Evolutionary conservation across 2,113 vertebrate genomes (phyloP).

Genomic region (Scomber japonicus): DNA sequence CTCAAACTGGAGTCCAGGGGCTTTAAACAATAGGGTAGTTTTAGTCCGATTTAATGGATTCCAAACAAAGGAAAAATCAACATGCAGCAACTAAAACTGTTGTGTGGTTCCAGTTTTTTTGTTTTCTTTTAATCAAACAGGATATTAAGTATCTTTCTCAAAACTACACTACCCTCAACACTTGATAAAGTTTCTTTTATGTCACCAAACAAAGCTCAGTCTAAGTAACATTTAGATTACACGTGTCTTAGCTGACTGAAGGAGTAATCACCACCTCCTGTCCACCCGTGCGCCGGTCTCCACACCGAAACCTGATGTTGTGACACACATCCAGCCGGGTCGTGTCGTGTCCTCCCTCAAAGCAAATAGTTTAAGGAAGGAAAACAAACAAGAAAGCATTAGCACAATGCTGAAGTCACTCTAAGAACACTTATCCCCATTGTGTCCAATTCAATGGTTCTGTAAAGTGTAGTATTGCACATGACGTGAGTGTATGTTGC

Average conservation of each 20-base stretch:
- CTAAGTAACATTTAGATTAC: neutral
- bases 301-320: neutral
- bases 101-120: too few relatives aligned
- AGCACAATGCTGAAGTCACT: constrained; percentile 6
- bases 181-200: too few relatives aligned
- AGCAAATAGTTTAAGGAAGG: constrained; percentile 1
- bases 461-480: neutral
- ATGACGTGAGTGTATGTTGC: neutral
- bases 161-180: too few relatives aligned
- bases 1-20: neutral
- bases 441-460: constrained; percentile 7
- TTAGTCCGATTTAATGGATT: too few relatives aligned
- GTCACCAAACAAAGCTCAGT: neutral
- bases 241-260: neutral
- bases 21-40: too few relatives aligned
- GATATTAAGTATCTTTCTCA: too few relatives aligned
- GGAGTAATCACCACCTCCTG: neutral
- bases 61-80: too few relatives aligned
- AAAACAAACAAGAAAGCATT: constrained; percentile 8
- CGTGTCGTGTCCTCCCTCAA: neutral
- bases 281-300: neutral
- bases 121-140: too few relatives aligned
- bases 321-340: neutral
- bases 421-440: neutral
- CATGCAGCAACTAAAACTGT: too few relatives aligned